Evolutionary conservation across 2,113 vertebrate species (phyloP).

Genomic region (Stegastes partitus): DNA sequence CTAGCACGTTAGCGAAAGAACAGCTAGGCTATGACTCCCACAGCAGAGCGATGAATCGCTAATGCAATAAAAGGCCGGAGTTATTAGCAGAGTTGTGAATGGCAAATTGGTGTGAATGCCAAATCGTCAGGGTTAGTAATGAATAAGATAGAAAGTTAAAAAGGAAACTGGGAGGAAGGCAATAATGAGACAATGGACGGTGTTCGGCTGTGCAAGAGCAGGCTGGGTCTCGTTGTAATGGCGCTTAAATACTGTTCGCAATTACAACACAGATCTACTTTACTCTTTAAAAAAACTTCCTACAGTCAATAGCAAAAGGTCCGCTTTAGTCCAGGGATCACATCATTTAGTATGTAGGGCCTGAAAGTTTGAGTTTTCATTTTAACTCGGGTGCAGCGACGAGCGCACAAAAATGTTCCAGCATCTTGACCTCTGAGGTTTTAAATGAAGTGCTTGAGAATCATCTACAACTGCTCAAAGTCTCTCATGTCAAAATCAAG

Average conservation of each 20-base stretch:
- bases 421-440: not conserved
- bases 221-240: conserved; percentile 44
- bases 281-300: conserved; percentile 25
- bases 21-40: conserved; percentile 76
- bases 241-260: conserved; percentile 47
- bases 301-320: conserved; percentile 8
- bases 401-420: not conserved
- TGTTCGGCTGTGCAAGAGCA: conserved; percentile 37
- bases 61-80: conserved; percentile 84
- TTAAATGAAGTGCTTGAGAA: conserved; percentile 14
- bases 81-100: conserved; percentile 84
- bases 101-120: conserved; percentile 86
- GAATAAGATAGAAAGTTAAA: conserved; percentile 70
- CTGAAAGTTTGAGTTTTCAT: not conserved
- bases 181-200: conserved; percentile 61
- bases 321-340: conserved; percentile 10
- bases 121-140: conserved; percentile 79
- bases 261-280: conserved; percentile 30
- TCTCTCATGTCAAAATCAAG: not conserved
- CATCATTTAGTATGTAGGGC: not conserved
- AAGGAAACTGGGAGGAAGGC: conserved; percentile 48
- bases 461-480: not conserved
- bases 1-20: conserved; percentile 61
- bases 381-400: not conserved
- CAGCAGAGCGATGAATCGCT: conserved; percentile 76